Conservation (phyloP, 2,888 invertebrate species). For the Frankliniella fusca region DNA sequence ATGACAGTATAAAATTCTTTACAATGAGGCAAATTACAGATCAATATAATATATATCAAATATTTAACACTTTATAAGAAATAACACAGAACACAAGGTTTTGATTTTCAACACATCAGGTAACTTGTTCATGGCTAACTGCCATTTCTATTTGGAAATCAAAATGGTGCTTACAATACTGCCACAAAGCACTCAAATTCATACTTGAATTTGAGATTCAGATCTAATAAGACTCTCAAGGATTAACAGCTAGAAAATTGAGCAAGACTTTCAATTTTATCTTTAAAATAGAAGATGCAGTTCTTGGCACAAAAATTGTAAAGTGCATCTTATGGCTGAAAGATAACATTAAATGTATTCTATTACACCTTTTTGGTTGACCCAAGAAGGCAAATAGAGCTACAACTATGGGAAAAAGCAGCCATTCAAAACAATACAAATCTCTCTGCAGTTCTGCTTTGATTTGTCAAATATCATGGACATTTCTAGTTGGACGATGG, state of each 20-base stretch:
- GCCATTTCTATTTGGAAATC: not conserved
- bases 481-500: too few species aligned
- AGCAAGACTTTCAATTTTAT: too few species aligned
- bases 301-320: slow-evolving; percentile 30
- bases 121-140: not conserved
- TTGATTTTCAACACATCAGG: slow-evolving; percentile 20
- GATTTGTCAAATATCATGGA: too few species aligned
- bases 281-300: not conserved
- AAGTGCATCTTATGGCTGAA: slow-evolving; percentile 36
- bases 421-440: too few species aligned
- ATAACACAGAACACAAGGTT: slow-evolving; percentile 19
- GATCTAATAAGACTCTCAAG: too few species aligned
- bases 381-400: slow-evolving; percentile 13
- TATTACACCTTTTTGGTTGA: slow-evolving; percentile 20
- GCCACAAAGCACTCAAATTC: too few species aligned
- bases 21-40: not conserved
- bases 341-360: slow-evolving; percentile 38
- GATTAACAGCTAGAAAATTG: too few species aligned
- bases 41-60: not conserved
- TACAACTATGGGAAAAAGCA: too few species aligned
- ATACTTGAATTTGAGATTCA: too few species aligned
- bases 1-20: not conserved
- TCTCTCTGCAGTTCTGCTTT: too few species aligned
- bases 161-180: not conserved
- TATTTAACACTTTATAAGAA: not conserved